phyloP scores from a whole-genome alignment of 2,113 vertebrate genomes.

The Nesogale talazaci region DNA sequence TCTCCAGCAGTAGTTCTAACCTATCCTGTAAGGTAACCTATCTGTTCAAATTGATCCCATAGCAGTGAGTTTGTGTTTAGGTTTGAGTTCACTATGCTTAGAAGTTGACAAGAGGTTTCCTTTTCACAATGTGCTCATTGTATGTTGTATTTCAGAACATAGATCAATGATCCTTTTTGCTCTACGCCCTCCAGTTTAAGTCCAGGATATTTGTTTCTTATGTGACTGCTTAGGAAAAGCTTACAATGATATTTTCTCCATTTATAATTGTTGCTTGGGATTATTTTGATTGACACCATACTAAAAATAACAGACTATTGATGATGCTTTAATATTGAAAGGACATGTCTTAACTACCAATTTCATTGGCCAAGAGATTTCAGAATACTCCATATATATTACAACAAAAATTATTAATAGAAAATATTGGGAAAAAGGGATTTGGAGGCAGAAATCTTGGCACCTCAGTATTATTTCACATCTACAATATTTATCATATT shows the following conservation, averaged over 20 bases:
- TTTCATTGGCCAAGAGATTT: background rate
- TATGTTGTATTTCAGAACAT: background rate
- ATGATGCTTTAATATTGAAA: background rate
- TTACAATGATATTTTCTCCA: background rate
- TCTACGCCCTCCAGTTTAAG: background rate
- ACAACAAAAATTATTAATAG: background rate
- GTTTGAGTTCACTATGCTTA: background rate
- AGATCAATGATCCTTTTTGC: background rate
- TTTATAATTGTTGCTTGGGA: background rate
- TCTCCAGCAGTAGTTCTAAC: no score
- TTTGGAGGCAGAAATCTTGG: background rate
- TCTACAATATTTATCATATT: background rate
- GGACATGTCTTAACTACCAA: background rate
- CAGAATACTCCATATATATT: background rate
- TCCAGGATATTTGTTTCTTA: background rate
- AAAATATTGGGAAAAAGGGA: background rate
- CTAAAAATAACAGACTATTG: slow-evolving; percentile 1
- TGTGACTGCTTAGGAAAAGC: slow-evolving; percentile 8
- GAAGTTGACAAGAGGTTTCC: background rate
- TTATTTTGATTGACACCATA: background rate
- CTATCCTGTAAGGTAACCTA: no score
- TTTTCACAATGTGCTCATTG: background rate
- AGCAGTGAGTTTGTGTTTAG: no score
- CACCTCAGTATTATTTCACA: background rate
- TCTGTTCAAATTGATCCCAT: no score